Base-by-base conservation (phyloP, 53 echinoderm and acorn worm genomes). In the Echinarachnius parma region DNA sequence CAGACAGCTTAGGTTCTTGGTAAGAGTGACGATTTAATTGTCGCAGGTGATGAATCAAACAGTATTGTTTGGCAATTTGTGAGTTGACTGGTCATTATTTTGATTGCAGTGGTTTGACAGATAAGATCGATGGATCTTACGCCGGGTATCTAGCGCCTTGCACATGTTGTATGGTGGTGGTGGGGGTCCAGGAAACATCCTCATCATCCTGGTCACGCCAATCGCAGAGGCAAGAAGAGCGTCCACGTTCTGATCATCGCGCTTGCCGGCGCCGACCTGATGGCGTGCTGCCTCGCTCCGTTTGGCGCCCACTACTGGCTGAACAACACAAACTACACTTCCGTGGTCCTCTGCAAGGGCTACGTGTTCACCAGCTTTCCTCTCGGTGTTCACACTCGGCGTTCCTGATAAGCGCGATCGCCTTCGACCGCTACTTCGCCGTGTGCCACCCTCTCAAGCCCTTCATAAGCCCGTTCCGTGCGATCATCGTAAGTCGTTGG, bases 341-440 rank as follows among this genome's bases (percentile, higher is more conserved):
- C 46, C 29, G 7, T 4, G n/a, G 28, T 48, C 11, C 15, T 66
- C 18, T 66, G 66, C 48, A 66, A 66, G 29, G 20, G 27, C 9
- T 46, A 66, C 13, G 21, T 66, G 29, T 66, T 30, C 11, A 46
- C 28, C 16, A 28, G 24, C 29, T 66, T n/a, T n/a, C n/a, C n/a
- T n/a, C n/a, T n/a, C n/a, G n/a, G n/a, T n/a, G n/a, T n/a, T n/a
- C n/a, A n/a, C n/a, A n/a, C 46, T 11, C 48, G 8, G 47, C 47
- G 66, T 66, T 66, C 31, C 47, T 66, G n/a, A 47, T 48, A 27
- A 47, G 5, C 46, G 66, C 66, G 11, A 18, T 66, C 14, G 66
- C 66, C n/a, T 66, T 66, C 31, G 66, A 66, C 47, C 66, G 66
- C 18, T 66, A 66, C 48, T 66, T 66, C 13, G 66, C 66, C n/a